Conservation (phyloP, 2,797 vertebrate species). For the Ispidina lecontei region DNA sequence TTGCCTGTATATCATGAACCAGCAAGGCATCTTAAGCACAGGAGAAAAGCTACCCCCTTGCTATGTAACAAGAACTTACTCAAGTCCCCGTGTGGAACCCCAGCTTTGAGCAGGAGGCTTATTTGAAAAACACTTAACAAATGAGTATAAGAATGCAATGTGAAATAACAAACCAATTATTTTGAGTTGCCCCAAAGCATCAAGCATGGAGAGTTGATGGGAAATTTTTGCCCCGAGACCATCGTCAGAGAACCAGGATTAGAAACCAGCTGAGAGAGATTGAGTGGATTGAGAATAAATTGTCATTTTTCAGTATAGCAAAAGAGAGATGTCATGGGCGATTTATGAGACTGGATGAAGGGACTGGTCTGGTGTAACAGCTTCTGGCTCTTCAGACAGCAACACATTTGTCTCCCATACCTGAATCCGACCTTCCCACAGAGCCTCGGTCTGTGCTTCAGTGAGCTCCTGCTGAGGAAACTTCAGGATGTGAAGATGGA, state of each 20-base stretch:
- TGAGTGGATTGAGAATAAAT: neutral
- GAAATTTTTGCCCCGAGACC: neutral
- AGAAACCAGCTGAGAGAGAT: neutral
- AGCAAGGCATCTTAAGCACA: neutral
- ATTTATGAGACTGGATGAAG: neutral
- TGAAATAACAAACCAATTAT: neutral
- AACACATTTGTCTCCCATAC: neutral
- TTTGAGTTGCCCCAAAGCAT: neutral
- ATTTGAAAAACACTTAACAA: neutral
- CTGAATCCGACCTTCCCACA: neutral
- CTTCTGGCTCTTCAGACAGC: neutral
- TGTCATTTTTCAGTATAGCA: neutral
- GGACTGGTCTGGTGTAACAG: neutral
- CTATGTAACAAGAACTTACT: neutral
- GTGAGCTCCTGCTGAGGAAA: neutral
- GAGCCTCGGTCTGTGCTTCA: neutral
- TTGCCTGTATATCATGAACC: neutral
- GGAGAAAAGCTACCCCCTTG: neutral
- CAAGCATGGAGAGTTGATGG: neutral
- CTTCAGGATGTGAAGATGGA: neutral
- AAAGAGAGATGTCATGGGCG: neutral
- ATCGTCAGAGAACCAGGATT: neutral
- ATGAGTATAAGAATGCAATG: neutral
- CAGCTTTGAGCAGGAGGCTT: neutral
- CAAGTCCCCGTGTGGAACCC: neutral